Evolutionary conservation across 1,140 invertebrate species (phyloP), one percentile per base, ranked within the genome.

Genomic region (Eubasilissa regina): DNA sequence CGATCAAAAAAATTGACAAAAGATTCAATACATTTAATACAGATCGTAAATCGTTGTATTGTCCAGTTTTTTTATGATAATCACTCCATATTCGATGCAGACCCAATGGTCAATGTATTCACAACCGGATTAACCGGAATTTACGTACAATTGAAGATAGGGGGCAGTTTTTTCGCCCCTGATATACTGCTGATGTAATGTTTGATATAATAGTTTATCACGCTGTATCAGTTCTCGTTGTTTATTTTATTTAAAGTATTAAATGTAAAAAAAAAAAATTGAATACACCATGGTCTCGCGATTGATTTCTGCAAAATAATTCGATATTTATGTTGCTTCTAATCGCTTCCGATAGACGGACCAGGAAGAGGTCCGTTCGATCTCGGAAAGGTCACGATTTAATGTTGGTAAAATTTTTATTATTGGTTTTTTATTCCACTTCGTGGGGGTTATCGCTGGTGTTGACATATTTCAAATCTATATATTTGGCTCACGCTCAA

Each of bases 41-140:
- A 74, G 19, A 55, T 56, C 51, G 70, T 74, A 74, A 74, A 74
- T 74, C 70, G 70, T 10, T n/a, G 13, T 53, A 56, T 74, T 74
- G 70, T 74, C 70, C 70, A 43, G 13, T 19, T 58, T 74, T 74
- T 72, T 72, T 68, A 56, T 56, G 11, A 74, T 70, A 70, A 70
- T 74, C 70, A 74, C 53, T 74, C 43, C 70, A 17, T 55, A 74
- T 74, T 56, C 70, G 70, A 74, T 74, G 3, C 70, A 55, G 70
- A 44, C 53, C 51, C 25, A 43, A 35, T 74, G 70, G 70, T 74
- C 70, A 74, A 56, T 56, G 25, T 44, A 56, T 35, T 10, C 15
- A 56, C 25, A 74, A 74, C 70, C 70, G 70, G 70, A 55, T 58
- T 15, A 43, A 74, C 48, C n/a, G 21, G 70, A 74, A 56, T 74